Base-by-base conservation (phyloP, 1,140 invertebrate genomes). In the Drosophila persimilis region DNA sequence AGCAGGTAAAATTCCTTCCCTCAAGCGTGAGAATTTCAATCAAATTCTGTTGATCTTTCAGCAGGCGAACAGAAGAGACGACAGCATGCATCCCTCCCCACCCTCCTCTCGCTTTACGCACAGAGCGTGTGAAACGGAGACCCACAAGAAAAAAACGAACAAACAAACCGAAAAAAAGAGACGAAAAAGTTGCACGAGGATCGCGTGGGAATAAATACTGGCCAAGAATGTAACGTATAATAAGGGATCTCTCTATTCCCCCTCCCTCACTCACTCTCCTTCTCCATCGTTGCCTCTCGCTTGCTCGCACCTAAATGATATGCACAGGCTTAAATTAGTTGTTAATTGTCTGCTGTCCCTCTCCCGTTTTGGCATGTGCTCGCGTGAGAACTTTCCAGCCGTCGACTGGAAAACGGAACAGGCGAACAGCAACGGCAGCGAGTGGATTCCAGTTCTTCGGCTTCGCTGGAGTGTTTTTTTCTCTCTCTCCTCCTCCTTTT, bases 161-260 rank as follows among this genome's bases (percentile, higher is more conserved):
- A 59, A 57, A 41, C 13, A 59, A 57, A 41, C 20, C 24, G 11
- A 45, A 41, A 69, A 80, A 76, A 81, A 48, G n/a, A 78, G 20
- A 66, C 45, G 47, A 65, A 45, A 65, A 45, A 69, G 72, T 56
- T 41, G 35, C 35, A 11, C 9, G 71, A 75, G 73, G 73, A 75
- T 75, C 56, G 77, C 77, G 78, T 80, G 77, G 73, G 77, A 80
- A 79, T 64, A 62, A 54, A 64, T 69, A 44, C 65, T 64, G 20
- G 62, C 50, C 46, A 39, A 73, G 74, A 62, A 67, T 73, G 65
- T 76, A 76, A 76, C 64, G 53, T 65, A 70, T 83, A 59, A 59
- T 73, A 70, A 44, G 53, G 66, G 50, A 56, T 48, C 51, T 44
- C 41, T 17, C 31, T 13, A 15, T 11, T 29, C 39, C 2, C 3